Percentiles rank a stretch among this genome's conserved stretches.
Conservation (phyloP, 2,797 vertebrate genomes). For the Enteromius paludinosus region DNA sequence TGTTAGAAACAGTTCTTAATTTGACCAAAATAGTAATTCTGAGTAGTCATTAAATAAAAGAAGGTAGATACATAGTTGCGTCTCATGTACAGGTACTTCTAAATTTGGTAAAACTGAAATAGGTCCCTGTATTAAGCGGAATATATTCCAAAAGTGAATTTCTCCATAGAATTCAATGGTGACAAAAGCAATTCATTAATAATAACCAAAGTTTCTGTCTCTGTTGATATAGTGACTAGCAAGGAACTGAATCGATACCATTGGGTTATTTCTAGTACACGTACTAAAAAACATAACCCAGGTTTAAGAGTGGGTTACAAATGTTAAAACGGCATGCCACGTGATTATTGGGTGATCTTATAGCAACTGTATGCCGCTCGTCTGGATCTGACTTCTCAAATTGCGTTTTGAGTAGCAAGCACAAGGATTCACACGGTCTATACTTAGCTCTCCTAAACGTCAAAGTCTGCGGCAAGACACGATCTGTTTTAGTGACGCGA, state of each 20-base stretch:
- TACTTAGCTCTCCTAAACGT: conserved; percentile 74
- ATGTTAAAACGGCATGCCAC: conserved; percentile 14
- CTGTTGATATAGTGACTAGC: background rate
- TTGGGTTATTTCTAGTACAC: background rate
- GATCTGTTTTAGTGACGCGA: conserved; percentile 16
- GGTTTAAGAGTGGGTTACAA: background rate
- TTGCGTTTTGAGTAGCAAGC: conserved; percentile 68
- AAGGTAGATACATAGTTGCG: background rate
- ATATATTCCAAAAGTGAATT: background rate
- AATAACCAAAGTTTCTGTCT: background rate
- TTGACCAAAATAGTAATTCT: background rate
- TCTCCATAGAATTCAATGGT: background rate
- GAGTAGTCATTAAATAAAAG: background rate
- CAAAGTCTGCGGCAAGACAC: conserved; percentile 12
- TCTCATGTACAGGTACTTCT: background rate
- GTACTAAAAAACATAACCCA: background rate
- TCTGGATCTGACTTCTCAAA: conserved; percentile 69
- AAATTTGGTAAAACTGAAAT: background rate
- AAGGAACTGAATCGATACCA: background rate
- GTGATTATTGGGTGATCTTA: background rate
- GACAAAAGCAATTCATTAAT: background rate
- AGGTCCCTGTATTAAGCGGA: background rate
- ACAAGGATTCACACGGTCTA: conserved; percentile 75
- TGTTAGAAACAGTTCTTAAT: background rate
- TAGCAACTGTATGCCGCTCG: conserved; percentile 3